Percentiles rank a stretch among this genome's conserved stretches.
Evolutionary conservation across 2,113 vertebrate species (phyloP).

Genomic region (Sebastes schlegelii): DNA sequence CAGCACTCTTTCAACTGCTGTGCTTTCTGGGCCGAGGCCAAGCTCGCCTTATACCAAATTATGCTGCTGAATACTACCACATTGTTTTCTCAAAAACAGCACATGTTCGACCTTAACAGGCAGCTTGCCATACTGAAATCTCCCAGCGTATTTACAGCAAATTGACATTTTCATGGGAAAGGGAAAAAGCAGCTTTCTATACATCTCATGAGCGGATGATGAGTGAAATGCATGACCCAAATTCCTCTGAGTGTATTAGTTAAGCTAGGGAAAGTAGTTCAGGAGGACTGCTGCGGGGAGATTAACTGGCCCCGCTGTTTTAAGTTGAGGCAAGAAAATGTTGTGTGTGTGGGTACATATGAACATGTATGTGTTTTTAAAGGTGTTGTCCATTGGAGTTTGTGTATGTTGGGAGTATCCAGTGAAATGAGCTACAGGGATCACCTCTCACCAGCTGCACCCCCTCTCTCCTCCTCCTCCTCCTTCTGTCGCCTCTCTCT

Average conservation of each 20-base stretch:
- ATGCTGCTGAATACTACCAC: conserved; percentile 76
- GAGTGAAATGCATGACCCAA: conserved; percentile 65
- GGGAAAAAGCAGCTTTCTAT: conserved; percentile 37
- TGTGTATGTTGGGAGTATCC: conserved; percentile 41
- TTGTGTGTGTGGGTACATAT: conserved; percentile 1
- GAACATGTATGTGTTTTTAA: conserved; percentile 39
- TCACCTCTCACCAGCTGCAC: conserved; percentile 56
- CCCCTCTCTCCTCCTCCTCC: neutral
- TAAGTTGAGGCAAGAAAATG: conserved; percentile 10
- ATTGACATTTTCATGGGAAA: conserved; percentile 72
- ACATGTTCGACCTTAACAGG: conserved; percentile 67
- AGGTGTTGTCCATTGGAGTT: conserved; percentile 60
- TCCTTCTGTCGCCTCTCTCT: neutral
- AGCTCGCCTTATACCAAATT: conserved; percentile 63
- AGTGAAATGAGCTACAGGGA: conserved; percentile 44
- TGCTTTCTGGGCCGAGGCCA: conserved; percentile 69
- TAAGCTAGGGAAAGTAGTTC: conserved; percentile 53
- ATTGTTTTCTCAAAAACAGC: conserved; percentile 77
- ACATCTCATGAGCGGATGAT: conserved; percentile 46
- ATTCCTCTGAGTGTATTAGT: conserved; percentile 44
- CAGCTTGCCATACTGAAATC: conserved; percentile 47
- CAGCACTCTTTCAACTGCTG: conserved; percentile 63
- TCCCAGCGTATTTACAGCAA: conserved; percentile 53
- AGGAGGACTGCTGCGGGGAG: conserved; percentile 25
- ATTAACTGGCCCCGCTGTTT: conserved; percentile 24